phyloP scores from a whole-genome alignment of 1,140 invertebrate genomes.

The Drosophila teissieri region DNA sequence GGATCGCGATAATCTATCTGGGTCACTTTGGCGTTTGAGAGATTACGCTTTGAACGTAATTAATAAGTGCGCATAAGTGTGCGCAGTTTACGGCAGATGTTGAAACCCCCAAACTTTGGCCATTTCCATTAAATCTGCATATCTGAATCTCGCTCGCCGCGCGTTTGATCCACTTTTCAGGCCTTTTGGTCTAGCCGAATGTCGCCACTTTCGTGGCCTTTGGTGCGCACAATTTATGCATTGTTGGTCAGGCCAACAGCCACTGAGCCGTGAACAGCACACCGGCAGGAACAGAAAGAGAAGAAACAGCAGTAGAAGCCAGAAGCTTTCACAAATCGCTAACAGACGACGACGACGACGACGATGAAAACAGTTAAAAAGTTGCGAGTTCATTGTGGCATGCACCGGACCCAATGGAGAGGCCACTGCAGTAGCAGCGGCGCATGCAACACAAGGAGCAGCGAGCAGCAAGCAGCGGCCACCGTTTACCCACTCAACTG shows the following conservation, averaged over 20 bases:
- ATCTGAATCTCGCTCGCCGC: conserved; percentile 43
- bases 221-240: conserved; percentile 73
- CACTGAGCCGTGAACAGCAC: conserved; percentile 45
- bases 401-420: conserved; percentile 41
- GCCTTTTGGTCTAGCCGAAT: conserved; percentile 48
- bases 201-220: conserved; percentile 63
- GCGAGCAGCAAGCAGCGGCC: conserved; percentile 8
- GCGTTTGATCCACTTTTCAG: conserved; percentile 68
- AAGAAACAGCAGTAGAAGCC: conserved; percentile 40
- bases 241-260: conserved; percentile 67
- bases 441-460: conserved; percentile 28
- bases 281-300: conserved; percentile 29
- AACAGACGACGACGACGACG: conserved; percentile 65
- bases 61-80: conserved; percentile 18
- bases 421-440: conserved; percentile 12
- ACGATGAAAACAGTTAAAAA: conserved; percentile 74
- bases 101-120: conserved; percentile 20
- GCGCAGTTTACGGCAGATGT: background rate
- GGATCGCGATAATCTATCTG: conserved; percentile 39
- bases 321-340: conserved; percentile 81
- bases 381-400: conserved; percentile 81
- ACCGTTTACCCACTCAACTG: conserved; percentile 55
- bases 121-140: conserved; percentile 47
- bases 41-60: conserved; percentile 34
- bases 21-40: conserved; percentile 30